Conservation (phyloP, 2,888 invertebrate species). For the Chymomyza procnemis region DNA sequence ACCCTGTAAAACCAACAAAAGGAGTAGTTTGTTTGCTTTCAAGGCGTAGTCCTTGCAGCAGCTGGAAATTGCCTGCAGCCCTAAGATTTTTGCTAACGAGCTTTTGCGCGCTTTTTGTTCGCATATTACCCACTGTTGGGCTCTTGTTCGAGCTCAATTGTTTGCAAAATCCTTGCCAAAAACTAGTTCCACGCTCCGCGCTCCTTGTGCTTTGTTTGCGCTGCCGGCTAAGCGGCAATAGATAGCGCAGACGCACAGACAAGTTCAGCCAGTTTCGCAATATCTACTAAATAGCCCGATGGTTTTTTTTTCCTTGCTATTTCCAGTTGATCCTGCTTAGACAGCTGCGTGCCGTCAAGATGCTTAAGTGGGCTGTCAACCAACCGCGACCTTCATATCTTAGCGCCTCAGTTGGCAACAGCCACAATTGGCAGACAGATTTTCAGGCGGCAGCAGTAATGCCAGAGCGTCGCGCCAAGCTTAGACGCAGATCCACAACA, state of each 20-base stretch:
- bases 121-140: constrained; percentile 24
- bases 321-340: constrained; percentile 5
- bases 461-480: constrained; percentile 15
- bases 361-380: constrained; percentile 78
- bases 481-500: constrained; percentile 36
- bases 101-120: constrained; percentile 38
- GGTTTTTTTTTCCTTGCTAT: constrained; percentile 1
- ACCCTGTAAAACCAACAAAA: not conserved
- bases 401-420: constrained; percentile 1
- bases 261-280: constrained; percentile 46
- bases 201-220: not conserved
- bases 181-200: constrained; percentile 19
- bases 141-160: constrained; percentile 36
- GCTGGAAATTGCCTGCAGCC: constrained; percentile 25
- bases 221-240: no score
- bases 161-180: constrained; percentile 47
- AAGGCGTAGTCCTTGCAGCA: constrained; percentile 15
- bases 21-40: not conserved
- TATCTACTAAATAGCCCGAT: constrained; percentile 47
- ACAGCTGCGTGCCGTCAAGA: constrained; percentile 26
- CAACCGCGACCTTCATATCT: constrained; percentile 73
- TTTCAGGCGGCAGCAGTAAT: constrained; percentile 18
- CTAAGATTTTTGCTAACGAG: constrained; percentile 19
- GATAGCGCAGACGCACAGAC: constrained; percentile 24
- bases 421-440: constrained; percentile 18